Conservation (phyloP, 2,888 invertebrate genomes). For the Callinectes sapidus region DNA sequence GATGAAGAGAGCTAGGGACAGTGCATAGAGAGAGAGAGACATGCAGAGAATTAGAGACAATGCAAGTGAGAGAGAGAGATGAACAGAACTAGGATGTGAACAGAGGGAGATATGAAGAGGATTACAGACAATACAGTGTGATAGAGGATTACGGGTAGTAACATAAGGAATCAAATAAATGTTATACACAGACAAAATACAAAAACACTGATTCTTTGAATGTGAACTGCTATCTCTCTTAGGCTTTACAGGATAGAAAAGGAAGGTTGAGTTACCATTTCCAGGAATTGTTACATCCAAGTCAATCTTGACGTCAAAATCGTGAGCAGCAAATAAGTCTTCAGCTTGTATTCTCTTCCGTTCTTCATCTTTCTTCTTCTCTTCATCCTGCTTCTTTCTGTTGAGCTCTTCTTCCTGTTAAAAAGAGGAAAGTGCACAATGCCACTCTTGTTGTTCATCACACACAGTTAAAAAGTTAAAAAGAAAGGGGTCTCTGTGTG, state of each 20-base stretch:
- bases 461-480: too few species aligned
- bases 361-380: conserved; percentile 73
- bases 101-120: background rate
- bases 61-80: too few species aligned
- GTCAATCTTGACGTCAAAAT: conserved; percentile 97
- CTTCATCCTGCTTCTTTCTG: conserved; percentile 68
- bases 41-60: too few species aligned
- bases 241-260: background rate
- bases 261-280: background rate
- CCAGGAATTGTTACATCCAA: conserved; percentile 83
- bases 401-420: conserved; percentile 72
- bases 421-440: background rate
- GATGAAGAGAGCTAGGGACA: too few species aligned
- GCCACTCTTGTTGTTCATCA: background rate
- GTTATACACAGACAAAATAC: background rate
- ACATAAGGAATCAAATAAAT: background rate
- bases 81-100: background rate
- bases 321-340: conserved; percentile 84
- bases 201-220: background rate
- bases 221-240: background rate
- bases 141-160: background rate
- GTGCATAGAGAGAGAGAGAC: too few species aligned
- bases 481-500: too few species aligned
- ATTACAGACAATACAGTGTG: background rate
- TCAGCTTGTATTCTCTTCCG: conserved; percentile 76